Base-by-base conservation (phyloP, 2,797 vertebrate genomes). In the Chrosomus eos region DNA sequence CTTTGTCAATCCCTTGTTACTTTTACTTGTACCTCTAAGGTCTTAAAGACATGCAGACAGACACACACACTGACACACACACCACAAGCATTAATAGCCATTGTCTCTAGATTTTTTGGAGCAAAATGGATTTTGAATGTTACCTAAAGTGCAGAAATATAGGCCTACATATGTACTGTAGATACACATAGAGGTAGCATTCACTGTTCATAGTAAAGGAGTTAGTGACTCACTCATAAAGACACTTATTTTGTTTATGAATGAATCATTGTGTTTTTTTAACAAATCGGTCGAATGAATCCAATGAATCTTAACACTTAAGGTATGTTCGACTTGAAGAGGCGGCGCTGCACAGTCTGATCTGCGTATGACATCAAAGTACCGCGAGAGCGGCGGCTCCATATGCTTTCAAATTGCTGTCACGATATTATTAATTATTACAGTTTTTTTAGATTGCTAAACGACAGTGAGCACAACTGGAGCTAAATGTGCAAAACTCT, bases 1-100 rank as follows among this genome's bases (percentile, higher is more conserved):
- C n/a, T n/a, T n/a, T n/a, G n/a, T n/a, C 87, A 62, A 31, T 74
- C 76, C 71, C 64, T 38, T 81, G 80, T 86, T 87, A 73, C 70
- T 81, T 82, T 66, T 72, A 80, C n/a, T 70, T 78, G 64, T 68
- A 53, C 31, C 71, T 75, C 40, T 80, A 53, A 68, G 53, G 18
- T 66, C n/a, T 31, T 19, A 43, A 51, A 76, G 64, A 58, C 45
- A 58, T 23, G 23, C 28, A 81, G 51, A 68, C n/a, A 67, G 23
- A 64, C 48, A 82, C 36, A 60, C 23, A n/a, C n/a, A n/a, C n/a
- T n/a, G n/a, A 26, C n/a, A 26, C 58, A 14, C n/a, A 62, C 26
- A 16, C 13, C 60, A 77, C 6, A 66, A 70, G 51, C 76, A 85
- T 43, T 64, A 11, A 51, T 23, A 45, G 3, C 19, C 26, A 51